Evolutionary conservation across 2,113 vertebrate species (phyloP).

Genomic region (Callorhinus ursinus): DNA sequence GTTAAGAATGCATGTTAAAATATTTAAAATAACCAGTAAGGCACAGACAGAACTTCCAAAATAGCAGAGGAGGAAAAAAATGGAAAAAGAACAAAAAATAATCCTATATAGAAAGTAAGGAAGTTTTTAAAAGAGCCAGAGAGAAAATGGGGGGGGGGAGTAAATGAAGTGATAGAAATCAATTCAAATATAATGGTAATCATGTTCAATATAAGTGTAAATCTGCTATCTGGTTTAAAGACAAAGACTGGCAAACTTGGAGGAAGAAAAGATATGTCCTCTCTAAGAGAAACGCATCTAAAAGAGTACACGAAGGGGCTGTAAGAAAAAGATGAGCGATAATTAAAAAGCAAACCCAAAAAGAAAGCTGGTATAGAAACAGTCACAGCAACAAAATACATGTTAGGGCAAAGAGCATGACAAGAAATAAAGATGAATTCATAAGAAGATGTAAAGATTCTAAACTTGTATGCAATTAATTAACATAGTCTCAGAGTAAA

Average conservation of each 20-base stretch:
- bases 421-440: neutral
- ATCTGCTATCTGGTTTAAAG: neutral
- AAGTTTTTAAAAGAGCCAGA: neutral
- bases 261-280: neutral
- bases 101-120: neutral
- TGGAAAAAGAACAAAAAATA: neutral
- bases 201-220: neutral
- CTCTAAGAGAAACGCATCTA: neutral
- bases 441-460: neutral
- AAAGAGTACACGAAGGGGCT: neutral
- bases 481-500: neutral
- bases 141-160: neutral
- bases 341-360: neutral
- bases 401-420: neutral
- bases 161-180: neutral
- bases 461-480: neutral
- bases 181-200: neutral
- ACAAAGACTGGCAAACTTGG: neutral
- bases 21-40: conserved; percentile 22
- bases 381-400: neutral
- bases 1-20: neutral
- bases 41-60: neutral
- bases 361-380: neutral
- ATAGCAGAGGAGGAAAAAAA: neutral
- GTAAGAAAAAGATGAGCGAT: neutral